Conservation (phyloP, 1,140 invertebrate genomes). For the Polypedilum vanderplanki region DNA sequence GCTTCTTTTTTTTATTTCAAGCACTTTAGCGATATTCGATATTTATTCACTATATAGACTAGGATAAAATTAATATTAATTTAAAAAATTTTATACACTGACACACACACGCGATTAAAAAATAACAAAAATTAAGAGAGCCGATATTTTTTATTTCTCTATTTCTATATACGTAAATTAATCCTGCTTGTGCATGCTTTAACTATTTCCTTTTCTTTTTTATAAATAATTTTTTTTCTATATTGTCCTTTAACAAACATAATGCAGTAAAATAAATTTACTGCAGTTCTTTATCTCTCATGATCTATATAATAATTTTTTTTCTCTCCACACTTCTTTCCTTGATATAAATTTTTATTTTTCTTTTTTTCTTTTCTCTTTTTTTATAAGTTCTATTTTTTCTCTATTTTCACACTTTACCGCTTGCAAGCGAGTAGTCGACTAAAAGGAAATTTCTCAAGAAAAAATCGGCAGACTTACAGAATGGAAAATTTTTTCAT, state of each 20-base stretch:
- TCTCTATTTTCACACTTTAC: not conserved
- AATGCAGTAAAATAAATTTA: slow-evolving; percentile 19
- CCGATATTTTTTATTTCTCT: too few relatives aligned
- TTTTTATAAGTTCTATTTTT: slow-evolving; percentile 2
- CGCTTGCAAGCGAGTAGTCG: not conserved
- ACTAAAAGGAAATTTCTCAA: slow-evolving; percentile 5
- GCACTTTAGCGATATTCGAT: too few relatives aligned
- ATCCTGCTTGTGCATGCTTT: not conserved
- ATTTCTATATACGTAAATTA: not conserved
- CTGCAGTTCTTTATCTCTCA: slow-evolving; percentile 17
- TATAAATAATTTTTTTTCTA: not conserved
- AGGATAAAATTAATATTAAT: too few relatives aligned
- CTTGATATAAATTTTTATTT: not conserved
- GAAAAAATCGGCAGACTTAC: not conserved
- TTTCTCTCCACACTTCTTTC: not conserved
- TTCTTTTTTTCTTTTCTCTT: not conserved
- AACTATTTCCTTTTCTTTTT: not conserved
- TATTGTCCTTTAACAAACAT: not conserved
- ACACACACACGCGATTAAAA: too few relatives aligned
- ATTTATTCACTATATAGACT: too few relatives aligned
- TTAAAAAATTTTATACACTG: too few relatives aligned
- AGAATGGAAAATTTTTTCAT: slow-evolving; percentile 5
- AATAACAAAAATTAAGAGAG: too few relatives aligned
- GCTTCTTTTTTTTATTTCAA: too few relatives aligned
- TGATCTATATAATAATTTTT: not conserved